These are phyloP conservation scores for Zygogramma bicolorata DNA, from an alignment of 2,888 invertebrate species.

Conservation along the genomic window DNA sequence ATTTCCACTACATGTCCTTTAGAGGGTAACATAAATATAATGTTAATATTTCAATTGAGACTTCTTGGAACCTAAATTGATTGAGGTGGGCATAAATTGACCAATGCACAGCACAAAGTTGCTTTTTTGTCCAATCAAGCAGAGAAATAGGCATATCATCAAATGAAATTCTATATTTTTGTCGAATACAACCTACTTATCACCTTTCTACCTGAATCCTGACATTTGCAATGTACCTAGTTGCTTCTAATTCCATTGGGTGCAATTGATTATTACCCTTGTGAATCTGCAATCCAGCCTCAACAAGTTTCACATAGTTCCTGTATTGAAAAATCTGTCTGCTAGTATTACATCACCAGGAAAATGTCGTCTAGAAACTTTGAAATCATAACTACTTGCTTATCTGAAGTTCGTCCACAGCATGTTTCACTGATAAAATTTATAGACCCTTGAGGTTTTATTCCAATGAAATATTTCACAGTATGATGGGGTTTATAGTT, in stretches of 20 bases:
- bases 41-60: neutral
- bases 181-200: neutral
- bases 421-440: constrained; percentile 15
- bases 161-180: constrained; percentile 23
- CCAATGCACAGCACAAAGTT: neutral
- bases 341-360: constrained; percentile 10
- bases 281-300: constrained; percentile 16
- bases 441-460: constrained; percentile 29
- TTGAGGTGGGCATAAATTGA: constrained; percentile 4
- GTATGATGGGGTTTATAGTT: constrained; percentile 39
- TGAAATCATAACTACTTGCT: neutral
- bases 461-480: constrained; percentile 40
- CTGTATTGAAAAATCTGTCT: constrained; percentile 17
- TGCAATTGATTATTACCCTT: neutral
- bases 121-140: constrained; percentile 6
- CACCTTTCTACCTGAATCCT: neutral
- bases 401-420: constrained; percentile 10
- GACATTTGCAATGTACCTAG: neutral
- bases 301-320: constrained; percentile 17
- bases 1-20: too few relatives aligned
- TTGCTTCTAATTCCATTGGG: neutral
- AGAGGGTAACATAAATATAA: too few relatives aligned
- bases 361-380: constrained; percentile 18
- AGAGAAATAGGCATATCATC: constrained; percentile 23
- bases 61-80: neutral